Evolutionary conservation across 2,888 invertebrate genomes (phyloP), one percentile per base, ranked within the genome.

Genomic region (Scrobipalpa atriplicella): DNA sequence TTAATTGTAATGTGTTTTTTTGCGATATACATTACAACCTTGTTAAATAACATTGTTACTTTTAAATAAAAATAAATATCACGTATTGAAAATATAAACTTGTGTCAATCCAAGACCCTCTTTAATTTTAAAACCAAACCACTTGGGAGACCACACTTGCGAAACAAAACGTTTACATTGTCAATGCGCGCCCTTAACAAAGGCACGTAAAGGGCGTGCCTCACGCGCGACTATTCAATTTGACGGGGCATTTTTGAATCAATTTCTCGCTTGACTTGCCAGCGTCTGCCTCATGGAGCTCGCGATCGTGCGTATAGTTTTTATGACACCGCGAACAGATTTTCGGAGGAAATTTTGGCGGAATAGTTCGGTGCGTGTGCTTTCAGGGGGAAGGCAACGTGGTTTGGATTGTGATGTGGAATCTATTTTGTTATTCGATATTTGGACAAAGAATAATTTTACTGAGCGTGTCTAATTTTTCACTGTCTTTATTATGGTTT

Each of bases 161-260:
- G 54, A 62, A 66, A 65, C 67, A 68, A 63, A 38, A 52, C 39
- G 61, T 61, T 61, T 41, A 41, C 19, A 41, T 19, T 41, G 61
- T 61, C 39, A 41, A 60, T 19, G 36, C 18, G 16, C 18, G 9
- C 63, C 47, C 63, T 62, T 52, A 62, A 62, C 62, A 62, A 51
- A 52, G 73, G 73, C 72, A 72, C 74, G 72, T 77, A 72, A 66
- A 70, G 74, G 73, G 67, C 74, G 73, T 78, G 76, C 77, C 77
- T 78, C 76, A 75, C 77, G 78, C 77, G 75, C 75, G 77, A 74
- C 78, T 76, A 80, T 81, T 81, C 79, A 78, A 81, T 81, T 80
- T 79, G 76, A 73, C 70, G 75, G 75, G 78, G 80, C 81, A 83
- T 84, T 84, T 85, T 84, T 85, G 81, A 84, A 84, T 83, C 84